Base-by-base conservation (phyloP, 2,797 vertebrate species). In the Sebastes variabilis region DNA sequence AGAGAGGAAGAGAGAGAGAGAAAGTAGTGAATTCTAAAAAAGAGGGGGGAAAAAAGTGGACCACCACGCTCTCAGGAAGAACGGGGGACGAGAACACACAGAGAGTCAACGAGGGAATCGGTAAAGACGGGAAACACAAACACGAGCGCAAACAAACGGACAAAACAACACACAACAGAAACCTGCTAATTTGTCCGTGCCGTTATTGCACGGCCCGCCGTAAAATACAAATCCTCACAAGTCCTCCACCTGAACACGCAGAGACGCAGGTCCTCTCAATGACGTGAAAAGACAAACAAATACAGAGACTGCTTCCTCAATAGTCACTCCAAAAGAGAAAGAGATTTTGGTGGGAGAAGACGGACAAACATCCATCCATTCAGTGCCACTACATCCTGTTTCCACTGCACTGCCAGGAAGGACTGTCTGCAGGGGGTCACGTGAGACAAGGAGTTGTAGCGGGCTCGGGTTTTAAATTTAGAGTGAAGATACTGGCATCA, bases 11-110 rank as follows among this genome's bases (percentile, higher is more conserved):
- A 77, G 66, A 80, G 36, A 70, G 67, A 70, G 67, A 74, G 49
- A 81, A 82, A 82, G 65, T 46, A 65, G 60, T 73, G 72, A 83
- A 77, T 72, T 86, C 25, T 55, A 60, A 86, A 88, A 87, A 38
- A 38, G 36, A 83, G 69, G 8, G 38, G 13, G 55, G 68, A 30
- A 29, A 72, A 72, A 62, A 52, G 82, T 80, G 79, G 88, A 91
- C 90, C 89, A 90, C 87, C 83, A 34, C 82, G 88, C 66, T 88
- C 67, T 77, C 74, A 83, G 86, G 80, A 90, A 87, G 85, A 85
- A 73, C 49, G 32, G 60, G 52, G 56, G 67, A 91, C 54, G 68
- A 89, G 80, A 81, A 89, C 88, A 92, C 82, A 88, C 85, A 87
- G 66, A 66, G 42, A 77, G 78, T 77, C 77, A 81, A 68, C 27